Evolutionary conservation across 2,797 vertebrate genomes (phyloP), one percentile per base, ranked within the genome.

Genomic region (Serranus cabrilla): DNA sequence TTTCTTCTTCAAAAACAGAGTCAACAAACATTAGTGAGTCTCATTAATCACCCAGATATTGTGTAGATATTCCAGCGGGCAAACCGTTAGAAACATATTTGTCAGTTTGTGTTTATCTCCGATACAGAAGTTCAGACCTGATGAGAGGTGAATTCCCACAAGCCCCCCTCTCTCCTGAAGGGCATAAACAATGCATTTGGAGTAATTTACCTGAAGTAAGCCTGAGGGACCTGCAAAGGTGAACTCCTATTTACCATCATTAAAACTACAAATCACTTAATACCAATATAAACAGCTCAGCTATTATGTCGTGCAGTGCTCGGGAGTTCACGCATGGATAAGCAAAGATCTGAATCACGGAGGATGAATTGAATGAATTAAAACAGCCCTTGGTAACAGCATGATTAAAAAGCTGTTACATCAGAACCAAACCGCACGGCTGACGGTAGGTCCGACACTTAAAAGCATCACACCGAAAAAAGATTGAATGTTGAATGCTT

Each of bases 251-350:
- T 94, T 94, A 93, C 93, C 89, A 83, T 94, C 94, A 94, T 94
- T 95, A 94, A 94, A 94, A 94, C 90, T 92, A 94, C 93, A 94
- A 94, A 94, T 94, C 93, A 91, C 92, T 93, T 94, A 94, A 94
- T 94, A 92, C 92, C 88, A 89, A 92, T 92, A 89, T 90, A 93
- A 94, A 93, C 90, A 94, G 93, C 93, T 94, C 90, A 93, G 92
- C 92, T 94, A 91, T 93, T 93, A 92, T 87, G 90, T 83, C 62
- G 86, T 52, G 89, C 74, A 51, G 85, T 84, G 91, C 85, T 86
- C n/a, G 81, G 73, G 89, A 88, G 89, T 89, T 92, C 92, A 91
- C 62, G 84, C 92, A 79, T 87, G 91, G 92, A 89, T 91, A 87
- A 90, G 93, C 91, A 94, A 89, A 93, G 91, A 93, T 93, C 91